phyloP scores from a whole-genome alignment of 2,113 vertebrate species.

The Triplophysa tibetana region DNA sequence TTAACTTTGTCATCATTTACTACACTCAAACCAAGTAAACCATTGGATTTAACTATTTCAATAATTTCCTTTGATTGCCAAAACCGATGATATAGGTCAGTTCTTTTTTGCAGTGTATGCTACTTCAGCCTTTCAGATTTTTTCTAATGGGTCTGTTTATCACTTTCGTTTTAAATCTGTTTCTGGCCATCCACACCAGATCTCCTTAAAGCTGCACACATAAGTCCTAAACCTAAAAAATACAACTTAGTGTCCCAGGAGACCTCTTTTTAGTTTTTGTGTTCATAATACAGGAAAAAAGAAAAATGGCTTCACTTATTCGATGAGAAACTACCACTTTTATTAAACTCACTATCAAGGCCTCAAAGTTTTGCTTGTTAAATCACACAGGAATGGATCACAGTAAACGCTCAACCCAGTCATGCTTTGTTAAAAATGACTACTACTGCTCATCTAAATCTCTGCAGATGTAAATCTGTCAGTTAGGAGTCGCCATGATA shows the following conservation, averaged over 20 bases:
- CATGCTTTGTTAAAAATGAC: neutral
- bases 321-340: neutral
- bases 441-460: neutral
- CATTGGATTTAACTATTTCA: too few relatives aligned
- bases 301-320: too few relatives aligned
- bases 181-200: conserved; percentile 34
- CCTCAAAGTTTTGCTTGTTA: neutral
- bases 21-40: too few relatives aligned
- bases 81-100: too few relatives aligned
- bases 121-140: too few relatives aligned
- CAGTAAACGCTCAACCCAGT: neutral
- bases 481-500: conserved; percentile 14
- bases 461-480: neutral
- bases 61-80: too few relatives aligned
- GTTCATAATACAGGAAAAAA: too few relatives aligned
- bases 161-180: conserved; percentile 55
- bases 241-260: neutral
- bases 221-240: conserved; percentile 32
- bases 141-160: conserved; percentile 43
- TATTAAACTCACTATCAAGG: neutral
- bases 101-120: too few relatives aligned
- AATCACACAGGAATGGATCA: neutral
- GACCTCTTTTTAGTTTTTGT: too few relatives aligned
- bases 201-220: neutral
- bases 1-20: too few relatives aligned